A percentile compares a stretch with the other conserved stretches of the same genome.
phyloP scores from a whole-genome alignment of 2,888 invertebrate genomes.

The Gandaritis pyraliata region DNA sequence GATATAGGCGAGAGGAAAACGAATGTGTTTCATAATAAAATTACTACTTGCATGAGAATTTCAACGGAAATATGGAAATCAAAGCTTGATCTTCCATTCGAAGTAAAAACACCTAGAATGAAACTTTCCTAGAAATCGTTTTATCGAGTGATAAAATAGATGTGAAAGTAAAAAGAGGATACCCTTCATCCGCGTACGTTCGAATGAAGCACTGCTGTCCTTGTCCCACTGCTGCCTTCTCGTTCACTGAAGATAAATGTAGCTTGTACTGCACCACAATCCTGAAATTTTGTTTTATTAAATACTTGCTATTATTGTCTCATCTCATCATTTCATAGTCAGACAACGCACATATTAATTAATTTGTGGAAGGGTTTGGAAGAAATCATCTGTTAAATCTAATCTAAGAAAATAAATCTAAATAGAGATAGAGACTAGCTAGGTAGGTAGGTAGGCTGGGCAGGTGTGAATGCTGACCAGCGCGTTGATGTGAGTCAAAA shows the following conservation, averaged over 20 bases:
- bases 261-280: conserved; percentile 66
- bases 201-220: conserved; percentile 66
- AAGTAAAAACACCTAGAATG: conserved; percentile 48
- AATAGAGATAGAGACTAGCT: too few species aligned
- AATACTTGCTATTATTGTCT: conserved; percentile 53
- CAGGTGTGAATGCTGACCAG: too few species aligned
- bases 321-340: conserved; percentile 32
- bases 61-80: conserved; percentile 22
- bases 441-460: too few species aligned
- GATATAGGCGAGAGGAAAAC: conserved; percentile 57
- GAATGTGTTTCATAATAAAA: conserved; percentile 44
- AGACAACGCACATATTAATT: not conserved
- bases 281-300: conserved; percentile 68
- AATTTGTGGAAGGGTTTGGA: not conserved
- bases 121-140: conserved; percentile 53
- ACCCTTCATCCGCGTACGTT: conserved; percentile 69
- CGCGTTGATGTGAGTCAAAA: too few species aligned
- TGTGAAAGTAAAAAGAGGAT: conserved; percentile 72
- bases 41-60: conserved; percentile 34
- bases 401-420: too few species aligned
- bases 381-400: too few species aligned
- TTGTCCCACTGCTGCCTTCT: conserved; percentile 51
- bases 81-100: conserved; percentile 46
- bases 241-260: conserved; percentile 68
- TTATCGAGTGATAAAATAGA: conserved; percentile 74